phyloP scores from a whole-genome alignment of 2,888 invertebrate genomes.

The Aethes cnicana region DNA sequence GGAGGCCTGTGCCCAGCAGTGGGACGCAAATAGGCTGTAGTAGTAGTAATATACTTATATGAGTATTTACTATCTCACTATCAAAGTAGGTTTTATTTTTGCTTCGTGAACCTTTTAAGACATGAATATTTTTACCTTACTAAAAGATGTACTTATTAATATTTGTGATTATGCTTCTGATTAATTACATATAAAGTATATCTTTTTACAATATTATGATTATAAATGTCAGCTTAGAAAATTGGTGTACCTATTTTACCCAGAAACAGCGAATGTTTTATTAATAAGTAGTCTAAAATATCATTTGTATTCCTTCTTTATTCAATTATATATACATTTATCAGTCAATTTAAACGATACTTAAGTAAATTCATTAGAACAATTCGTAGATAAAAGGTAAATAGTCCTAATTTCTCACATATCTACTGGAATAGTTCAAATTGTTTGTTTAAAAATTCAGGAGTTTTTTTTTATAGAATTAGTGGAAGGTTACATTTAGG shows the following conservation, averaged over 20 bases:
- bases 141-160: too few species aligned
- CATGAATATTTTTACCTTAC: too few species aligned
- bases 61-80: too few species aligned
- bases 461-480: conserved; percentile 23
- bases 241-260: conserved; percentile 9
- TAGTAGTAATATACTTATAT: too few species aligned
- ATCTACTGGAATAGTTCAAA: conserved; percentile 46
- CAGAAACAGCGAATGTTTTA: not conserved
- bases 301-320: not conserved
- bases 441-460: conserved; percentile 41
- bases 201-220: too few species aligned
- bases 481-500: conserved; percentile 44
- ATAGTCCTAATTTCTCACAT: conserved; percentile 36
- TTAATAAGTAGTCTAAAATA: not conserved
- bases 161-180: too few species aligned
- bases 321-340: conserved; percentile 33
- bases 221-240: not conserved
- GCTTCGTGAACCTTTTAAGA: too few species aligned
- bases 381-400: conserved; percentile 16
- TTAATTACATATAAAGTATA: too few species aligned
- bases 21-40: too few species aligned
- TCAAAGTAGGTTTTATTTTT: too few species aligned
- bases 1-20: too few species aligned
- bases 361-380: conserved; percentile 37
- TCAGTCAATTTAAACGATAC: conserved; percentile 57